Conservation (phyloP, 2,888 invertebrate genomes). For the Drosophila falleni region DNA sequence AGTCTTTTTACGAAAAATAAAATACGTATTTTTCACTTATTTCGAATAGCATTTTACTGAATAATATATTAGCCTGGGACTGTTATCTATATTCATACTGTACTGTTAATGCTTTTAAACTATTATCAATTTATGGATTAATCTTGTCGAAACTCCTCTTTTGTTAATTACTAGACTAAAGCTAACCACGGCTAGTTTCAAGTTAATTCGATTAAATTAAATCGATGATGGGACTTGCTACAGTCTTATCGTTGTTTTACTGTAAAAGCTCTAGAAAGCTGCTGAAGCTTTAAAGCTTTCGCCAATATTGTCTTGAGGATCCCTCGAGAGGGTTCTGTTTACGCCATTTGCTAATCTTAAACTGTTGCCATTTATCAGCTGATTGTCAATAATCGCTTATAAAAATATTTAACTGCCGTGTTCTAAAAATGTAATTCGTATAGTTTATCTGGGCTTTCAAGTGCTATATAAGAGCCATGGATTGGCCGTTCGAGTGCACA, state of each 20-base stretch:
- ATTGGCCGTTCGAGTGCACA: constrained; percentile 14
- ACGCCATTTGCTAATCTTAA: constrained; percentile 36
- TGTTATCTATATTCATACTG: not conserved
- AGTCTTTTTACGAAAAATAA: constrained; percentile 24
- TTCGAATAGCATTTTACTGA: not conserved
- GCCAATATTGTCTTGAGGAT: not conserved
- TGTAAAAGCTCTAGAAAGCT: constrained; percentile 17
- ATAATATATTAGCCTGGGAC: not conserved
- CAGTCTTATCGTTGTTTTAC: constrained; percentile 1
- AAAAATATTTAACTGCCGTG: constrained; percentile 28
- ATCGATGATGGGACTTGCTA: not conserved
- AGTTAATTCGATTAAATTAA: not conserved
- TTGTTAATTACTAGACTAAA: not conserved
- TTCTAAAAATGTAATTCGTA: constrained; percentile 19
- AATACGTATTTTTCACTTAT: constrained; percentile 14
- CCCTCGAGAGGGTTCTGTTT: constrained; percentile 10
- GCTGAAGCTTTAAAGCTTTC: constrained; percentile 4
- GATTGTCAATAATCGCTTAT: constrained; percentile 35
- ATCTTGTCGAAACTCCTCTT: not conserved
- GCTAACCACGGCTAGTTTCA: not conserved
- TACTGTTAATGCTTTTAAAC: not conserved
- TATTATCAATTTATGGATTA: not conserved
- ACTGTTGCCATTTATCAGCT: constrained; percentile 29
- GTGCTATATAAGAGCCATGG: constrained; percentile 54
- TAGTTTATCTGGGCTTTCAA: constrained; percentile 39